Evolutionary conservation across 2,113 vertebrate genomes (phyloP), one percentile per base, ranked within the genome.

Genomic region (Syngnathus typhle): DNA sequence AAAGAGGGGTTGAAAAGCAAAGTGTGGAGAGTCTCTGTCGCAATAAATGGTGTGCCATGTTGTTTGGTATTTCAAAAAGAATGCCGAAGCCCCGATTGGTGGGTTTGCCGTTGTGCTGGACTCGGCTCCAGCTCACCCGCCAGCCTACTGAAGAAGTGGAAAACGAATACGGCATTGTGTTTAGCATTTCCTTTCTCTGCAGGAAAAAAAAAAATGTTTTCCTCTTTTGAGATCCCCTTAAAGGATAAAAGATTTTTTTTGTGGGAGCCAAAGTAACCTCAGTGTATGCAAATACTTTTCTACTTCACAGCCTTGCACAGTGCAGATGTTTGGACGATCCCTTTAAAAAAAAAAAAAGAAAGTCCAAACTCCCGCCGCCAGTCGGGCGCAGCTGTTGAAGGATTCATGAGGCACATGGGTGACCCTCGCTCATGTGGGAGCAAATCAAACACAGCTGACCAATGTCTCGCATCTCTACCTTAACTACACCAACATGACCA

Each of bases 381-480:
- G 67, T 70, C 77, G 21, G 68, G 71, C 63, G 39, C 86, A 88
- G 85, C 89, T 91, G 88, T 72, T 91, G 85, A 89, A 90, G 86
- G 87, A 91, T 91, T 90, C 89, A 90, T 87, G 86, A 90, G 85
- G 85, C 87, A 88, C 87, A 74, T 80, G 86, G 87, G 83, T 88
- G 87, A 90, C 87, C 88, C 90, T 85, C 75, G 80, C 84, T 83
- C 80, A 76, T 46, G 76, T 78, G 11, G 58, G 79, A 87, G 87
- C 82, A 82, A 85, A 90, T 90, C 89, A 91, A 91, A 84, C 85
- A 87, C 83, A 80, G 86, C 85, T 88, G 88, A 91, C 89, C 88
- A 84, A 90, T 78, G 87, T 88, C 84, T 83, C 81, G 85, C 77
- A 77, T 73, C 78, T 70, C 74, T 84, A 82, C 80, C 88, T 75